Conservation (phyloP, 2,888 invertebrate species). For the Xestobium rufovillosum region DNA sequence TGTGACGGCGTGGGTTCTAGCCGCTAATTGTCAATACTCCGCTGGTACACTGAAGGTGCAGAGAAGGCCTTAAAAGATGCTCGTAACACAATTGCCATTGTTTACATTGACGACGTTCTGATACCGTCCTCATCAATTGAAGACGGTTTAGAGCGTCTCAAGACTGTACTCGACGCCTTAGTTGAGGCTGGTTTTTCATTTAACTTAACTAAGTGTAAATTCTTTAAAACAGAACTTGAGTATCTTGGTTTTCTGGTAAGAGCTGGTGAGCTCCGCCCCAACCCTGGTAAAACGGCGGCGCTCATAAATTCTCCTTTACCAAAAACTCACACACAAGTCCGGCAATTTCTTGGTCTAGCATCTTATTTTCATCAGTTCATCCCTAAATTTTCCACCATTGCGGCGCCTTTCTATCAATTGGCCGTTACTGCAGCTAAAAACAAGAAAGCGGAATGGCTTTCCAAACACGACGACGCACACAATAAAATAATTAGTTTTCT, state of each 20-base stretch:
- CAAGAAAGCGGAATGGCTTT: constrained; percentile 16
- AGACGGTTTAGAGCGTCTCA: constrained; percentile 18
- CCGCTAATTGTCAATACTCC: too few relatives aligned
- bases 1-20: too few relatives aligned
- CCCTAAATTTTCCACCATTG: constrained; percentile 14
- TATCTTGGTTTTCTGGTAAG: constrained; percentile 15
- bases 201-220: constrained; percentile 18
- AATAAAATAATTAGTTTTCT: constrained; percentile 8
- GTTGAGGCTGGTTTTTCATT: constrained; percentile 18
- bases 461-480: constrained; percentile 12
- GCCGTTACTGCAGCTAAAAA: constrained; percentile 11
- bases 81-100: constrained; percentile 14
- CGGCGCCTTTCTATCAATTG: constrained; percentile 17
- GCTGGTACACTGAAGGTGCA: constrained; percentile 22
- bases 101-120: constrained; percentile 21
- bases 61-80: constrained; percentile 19
- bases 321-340: constrained; percentile 12
- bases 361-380: constrained; percentile 24
- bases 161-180: constrained; percentile 15
- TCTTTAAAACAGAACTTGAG: constrained; percentile 14
- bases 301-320: constrained; percentile 13
- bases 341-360: constrained; percentile 22
- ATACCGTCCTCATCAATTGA: constrained; percentile 14
- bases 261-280: constrained; percentile 14
- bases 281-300: constrained; percentile 12